Evolutionary conservation across 2,113 vertebrate genomes (phyloP).

Genomic region (Cnemophilus loriae): DNA sequence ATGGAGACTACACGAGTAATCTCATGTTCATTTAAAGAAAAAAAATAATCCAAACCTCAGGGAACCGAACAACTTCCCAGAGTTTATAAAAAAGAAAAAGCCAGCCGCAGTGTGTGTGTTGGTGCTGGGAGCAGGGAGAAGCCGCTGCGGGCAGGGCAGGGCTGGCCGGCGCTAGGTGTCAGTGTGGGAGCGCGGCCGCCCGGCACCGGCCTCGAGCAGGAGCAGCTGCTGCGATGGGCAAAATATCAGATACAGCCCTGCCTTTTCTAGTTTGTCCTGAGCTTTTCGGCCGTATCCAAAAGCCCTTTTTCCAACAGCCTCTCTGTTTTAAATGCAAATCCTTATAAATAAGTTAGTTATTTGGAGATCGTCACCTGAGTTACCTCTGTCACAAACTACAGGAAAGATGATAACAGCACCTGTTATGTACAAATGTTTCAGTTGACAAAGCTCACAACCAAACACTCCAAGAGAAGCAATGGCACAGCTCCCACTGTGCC

Average conservation of each 20-base stretch:
- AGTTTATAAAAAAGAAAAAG: accelerated
- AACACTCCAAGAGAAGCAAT: accelerated
- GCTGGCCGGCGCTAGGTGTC: not conserved
- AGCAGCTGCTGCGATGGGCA: accelerated
- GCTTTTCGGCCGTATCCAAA: accelerated
- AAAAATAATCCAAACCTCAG: accelerated
- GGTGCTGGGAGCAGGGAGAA: not conserved
- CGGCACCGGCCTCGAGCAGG: not conserved
- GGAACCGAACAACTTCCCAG: accelerated
- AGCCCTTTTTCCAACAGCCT: not conserved
- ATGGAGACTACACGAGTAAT: not conserved
- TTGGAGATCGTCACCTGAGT: not conserved
- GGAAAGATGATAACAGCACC: not conserved
- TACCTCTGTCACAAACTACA: not conserved
- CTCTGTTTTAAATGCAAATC: not conserved
- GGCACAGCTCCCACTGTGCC: not conserved
- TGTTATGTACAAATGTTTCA: not conserved
- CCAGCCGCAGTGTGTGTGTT: accelerated
- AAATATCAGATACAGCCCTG: accelerated
- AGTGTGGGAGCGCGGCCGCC: not conserved
- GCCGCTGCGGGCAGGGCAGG: not conserved
- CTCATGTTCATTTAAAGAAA: not conserved
- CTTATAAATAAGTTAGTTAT: not conserved
- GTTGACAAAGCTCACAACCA: not conserved
- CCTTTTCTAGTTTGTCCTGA: accelerated